Conservation (phyloP, 2,888 invertebrate genomes). For the Campaea margaritaria region DNA sequence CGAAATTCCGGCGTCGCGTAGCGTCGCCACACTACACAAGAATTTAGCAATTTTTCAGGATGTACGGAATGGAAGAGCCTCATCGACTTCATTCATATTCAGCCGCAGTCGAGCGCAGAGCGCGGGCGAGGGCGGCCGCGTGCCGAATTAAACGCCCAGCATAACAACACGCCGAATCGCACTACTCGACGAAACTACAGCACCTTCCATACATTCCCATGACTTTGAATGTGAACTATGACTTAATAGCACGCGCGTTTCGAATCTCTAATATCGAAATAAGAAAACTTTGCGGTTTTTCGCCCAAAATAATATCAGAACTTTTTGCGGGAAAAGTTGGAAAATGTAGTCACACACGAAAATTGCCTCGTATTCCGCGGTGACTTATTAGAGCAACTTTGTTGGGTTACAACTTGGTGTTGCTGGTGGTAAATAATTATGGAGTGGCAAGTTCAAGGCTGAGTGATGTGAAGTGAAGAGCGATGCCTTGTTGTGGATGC, state of each 20-base stretch:
- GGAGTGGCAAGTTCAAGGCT: conserved; percentile 25
- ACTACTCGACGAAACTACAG: conserved; percentile 23
- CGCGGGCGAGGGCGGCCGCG: conserved; percentile 67
- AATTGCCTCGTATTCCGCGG: conserved; percentile 34
- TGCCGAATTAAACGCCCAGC: conserved; percentile 24
- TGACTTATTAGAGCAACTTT: conserved; percentile 23
- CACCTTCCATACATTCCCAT: conserved; percentile 14
- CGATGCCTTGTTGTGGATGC: conserved; percentile 81
- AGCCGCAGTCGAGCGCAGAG: conserved; percentile 73
- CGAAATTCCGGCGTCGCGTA: conserved; percentile 22
- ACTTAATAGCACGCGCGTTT: conserved; percentile 6
- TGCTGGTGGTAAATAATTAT: conserved; percentile 15
- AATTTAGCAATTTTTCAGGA: conserved; percentile 55
- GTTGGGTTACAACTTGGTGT: conserved; percentile 12
- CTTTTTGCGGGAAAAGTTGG: conserved; percentile 47
- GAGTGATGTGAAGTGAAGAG: conserved; percentile 44
- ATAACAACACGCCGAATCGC: conserved; percentile 29
- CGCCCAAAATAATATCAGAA: conserved; percentile 42
- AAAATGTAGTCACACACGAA: conserved; percentile 41
- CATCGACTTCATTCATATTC: conserved; percentile 60
- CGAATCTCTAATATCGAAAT: conserved; percentile 23
- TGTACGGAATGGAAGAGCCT: conserved; percentile 65
- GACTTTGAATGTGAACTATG: conserved; percentile 17
- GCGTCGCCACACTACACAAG: conserved; percentile 40
- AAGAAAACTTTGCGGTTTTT: conserved; percentile 40